phyloP scores from a whole-genome alignment of 2,797 vertebrate genomes.

The Centropyge bicolor region DNA sequence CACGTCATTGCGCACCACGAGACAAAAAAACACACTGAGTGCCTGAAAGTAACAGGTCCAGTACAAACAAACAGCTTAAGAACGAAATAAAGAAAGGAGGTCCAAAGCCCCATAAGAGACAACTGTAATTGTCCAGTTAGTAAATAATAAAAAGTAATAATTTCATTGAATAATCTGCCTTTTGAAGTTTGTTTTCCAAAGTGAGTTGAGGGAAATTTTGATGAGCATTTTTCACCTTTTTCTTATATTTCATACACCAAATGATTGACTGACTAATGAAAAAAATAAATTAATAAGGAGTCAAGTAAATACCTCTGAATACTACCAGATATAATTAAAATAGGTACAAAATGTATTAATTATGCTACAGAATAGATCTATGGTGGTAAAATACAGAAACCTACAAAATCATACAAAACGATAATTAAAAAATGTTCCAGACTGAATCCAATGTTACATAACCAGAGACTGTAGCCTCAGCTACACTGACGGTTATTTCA shows the following conservation, averaged over 20 bases:
- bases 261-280: background rate
- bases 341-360: background rate
- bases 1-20: background rate
- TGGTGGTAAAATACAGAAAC: background rate
- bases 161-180: slow-evolving; percentile 1
- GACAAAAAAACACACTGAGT: background rate
- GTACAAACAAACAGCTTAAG: background rate
- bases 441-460: background rate
- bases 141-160: background rate
- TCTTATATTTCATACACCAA: background rate
- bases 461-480: background rate
- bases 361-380: background rate
- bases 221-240: background rate
- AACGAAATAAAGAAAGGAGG: background rate
- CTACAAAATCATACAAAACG: background rate
- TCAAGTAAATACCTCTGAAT: background rate
- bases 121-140: slow-evolving; percentile 2
- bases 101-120: background rate
- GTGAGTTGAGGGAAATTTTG: background rate
- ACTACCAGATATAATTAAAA: background rate
- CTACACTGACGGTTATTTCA: background rate
- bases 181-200: background rate
- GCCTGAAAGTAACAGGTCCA: background rate
- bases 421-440: background rate
- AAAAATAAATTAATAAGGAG: background rate